Evolutionary conservation across 2,888 invertebrate genomes (phyloP), one percentile per base, ranked within the genome.

Genomic region (Trachelus troglodyta): DNA sequence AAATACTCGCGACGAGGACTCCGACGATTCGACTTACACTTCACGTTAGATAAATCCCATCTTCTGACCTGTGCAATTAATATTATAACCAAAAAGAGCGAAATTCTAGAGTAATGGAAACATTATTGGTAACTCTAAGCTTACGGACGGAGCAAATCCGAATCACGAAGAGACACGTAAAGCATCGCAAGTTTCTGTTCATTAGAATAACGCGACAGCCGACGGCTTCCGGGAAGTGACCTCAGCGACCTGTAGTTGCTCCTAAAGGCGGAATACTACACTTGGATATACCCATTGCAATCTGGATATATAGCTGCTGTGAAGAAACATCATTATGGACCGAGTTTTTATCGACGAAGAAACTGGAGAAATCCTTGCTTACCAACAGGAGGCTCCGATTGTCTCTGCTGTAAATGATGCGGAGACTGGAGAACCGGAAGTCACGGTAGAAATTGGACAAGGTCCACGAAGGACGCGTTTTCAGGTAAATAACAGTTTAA

Each of bases 341-440:
- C 79, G 79, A n/a, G 78, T 85, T 40, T 84, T 88, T 77, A 83
- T 90, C 69, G 90, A 90, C 78, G 84, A 86, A 76, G 90, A 90
- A 78, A 90, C 90, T 34, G 90, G 90, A 35, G 90, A 90, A 81
- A 84, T 84, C 73, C 73, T 81, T n/a, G 76, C 75, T 71, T 76
- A 80, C 31, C 79, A 76, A 37, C 30, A 37, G 35, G 30, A 35
- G 73, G n/a, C 73, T 23, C 23, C 69, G 69, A 23, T 73, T 68
- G 56, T 11, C 15, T 40, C 56, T 74, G 79, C 83, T 9, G 79
- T 85, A 23, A 90, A 89, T 78, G 85, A 90, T 78, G 89, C 84
- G 4, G 90, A 90, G 82, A 90, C 90, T 33, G 90, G 90, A 1
- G 90, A 90, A 77, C 90, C 90, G 6, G 90, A 90, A 77, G 77